phyloP scores from a whole-genome alignment of 2,888 invertebrate species.

The Alcis repandata region DNA sequence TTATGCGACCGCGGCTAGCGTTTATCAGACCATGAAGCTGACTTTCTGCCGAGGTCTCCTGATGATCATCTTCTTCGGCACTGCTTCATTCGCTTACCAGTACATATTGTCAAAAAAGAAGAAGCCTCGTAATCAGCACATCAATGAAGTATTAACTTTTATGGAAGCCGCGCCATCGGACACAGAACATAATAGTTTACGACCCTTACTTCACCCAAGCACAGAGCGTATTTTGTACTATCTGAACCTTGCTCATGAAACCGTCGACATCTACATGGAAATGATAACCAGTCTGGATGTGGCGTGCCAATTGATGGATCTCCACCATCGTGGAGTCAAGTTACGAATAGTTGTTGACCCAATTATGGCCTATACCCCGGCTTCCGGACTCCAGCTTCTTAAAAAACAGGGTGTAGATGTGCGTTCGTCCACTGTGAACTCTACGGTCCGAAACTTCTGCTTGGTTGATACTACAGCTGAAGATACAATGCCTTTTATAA shows the following conservation, averaged over 20 bases:
- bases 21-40: not conserved
- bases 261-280: conserved; percentile 39
- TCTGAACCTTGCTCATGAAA: conserved; percentile 29
- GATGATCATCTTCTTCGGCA: not conserved
- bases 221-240: conserved; percentile 41
- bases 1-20: no score
- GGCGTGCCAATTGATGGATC: conserved; percentile 30
- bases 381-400: conserved; percentile 49
- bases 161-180: not conserved
- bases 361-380: conserved; percentile 65
- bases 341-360: conserved; percentile 88
- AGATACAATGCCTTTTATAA: conserved; percentile 60
- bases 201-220: conserved; percentile 16
- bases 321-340: conserved; percentile 71
- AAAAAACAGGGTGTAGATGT: conserved; percentile 72
- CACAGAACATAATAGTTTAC: not conserved
- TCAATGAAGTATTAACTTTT: conserved; percentile 12
- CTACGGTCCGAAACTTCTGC: conserved; percentile 80
- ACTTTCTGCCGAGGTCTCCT: conserved; percentile 2
- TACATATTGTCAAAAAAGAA: conserved; percentile 20
- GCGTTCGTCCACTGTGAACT: conserved; percentile 87
- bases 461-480: conserved; percentile 77
- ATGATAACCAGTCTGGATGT: conserved; percentile 36
- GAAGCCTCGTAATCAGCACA: conserved; percentile 18
- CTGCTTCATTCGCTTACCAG: conserved; percentile 9